These are phyloP conservation scores for Folsomia candida DNA, from an alignment of 2,888 invertebrate species.

Conservation along the genomic window DNA sequence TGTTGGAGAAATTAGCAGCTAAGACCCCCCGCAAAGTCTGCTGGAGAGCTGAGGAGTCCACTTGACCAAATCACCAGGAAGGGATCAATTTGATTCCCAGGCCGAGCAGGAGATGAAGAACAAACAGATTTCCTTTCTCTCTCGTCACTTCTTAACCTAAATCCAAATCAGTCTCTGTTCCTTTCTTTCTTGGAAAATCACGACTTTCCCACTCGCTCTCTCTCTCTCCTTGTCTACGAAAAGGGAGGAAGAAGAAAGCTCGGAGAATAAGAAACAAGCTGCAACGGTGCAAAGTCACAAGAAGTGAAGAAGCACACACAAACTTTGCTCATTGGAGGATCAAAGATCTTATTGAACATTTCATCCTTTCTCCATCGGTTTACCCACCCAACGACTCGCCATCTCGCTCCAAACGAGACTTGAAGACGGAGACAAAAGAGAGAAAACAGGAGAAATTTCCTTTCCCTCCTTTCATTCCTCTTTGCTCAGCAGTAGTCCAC, in stretches of 20 bases:
- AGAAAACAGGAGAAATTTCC: not conserved
- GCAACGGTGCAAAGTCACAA: not conserved
- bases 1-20: too few relatives aligned
- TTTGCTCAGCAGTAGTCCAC: not conserved
- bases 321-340: slow-evolving; percentile 2
- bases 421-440: not conserved
- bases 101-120: not conserved
- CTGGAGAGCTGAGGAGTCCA: too few relatives aligned
- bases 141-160: not conserved
- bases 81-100: slow-evolving; percentile 7
- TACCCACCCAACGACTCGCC: not conserved
- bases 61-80: slow-evolving; percentile 5
- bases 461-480: not conserved
- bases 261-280: not conserved
- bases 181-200: not conserved
- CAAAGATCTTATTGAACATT: slow-evolving; percentile 8
- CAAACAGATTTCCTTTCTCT: not conserved
- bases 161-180: not conserved
- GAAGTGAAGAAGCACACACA: not conserved
- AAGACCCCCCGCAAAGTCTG: too few relatives aligned
- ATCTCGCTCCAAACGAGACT: not conserved
- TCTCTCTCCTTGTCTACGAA: not conserved
- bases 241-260: too few relatives aligned
- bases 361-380: not conserved
- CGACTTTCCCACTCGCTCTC: not conserved